Evolutionary conservation across 1,140 invertebrate species (phyloP).

Genomic region (Tetramorium simillimum): DNA sequence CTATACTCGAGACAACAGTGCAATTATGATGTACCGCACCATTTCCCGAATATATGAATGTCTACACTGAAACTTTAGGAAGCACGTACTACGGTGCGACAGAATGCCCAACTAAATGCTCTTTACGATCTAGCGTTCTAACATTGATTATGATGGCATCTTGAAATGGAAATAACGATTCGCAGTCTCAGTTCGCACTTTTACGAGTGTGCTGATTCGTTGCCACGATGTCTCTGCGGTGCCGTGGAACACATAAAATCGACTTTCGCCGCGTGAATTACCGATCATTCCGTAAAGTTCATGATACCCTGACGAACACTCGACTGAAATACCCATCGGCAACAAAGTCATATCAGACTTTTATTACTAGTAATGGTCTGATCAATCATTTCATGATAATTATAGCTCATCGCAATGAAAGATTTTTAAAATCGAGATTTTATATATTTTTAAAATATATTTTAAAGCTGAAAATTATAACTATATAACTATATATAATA

Average conservation of each 20-base stretch:
- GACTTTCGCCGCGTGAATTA: constrained; percentile 48
- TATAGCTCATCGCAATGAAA: not conserved
- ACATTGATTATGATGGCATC: constrained; percentile 37
- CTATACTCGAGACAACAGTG: not conserved
- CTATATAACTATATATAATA: not conserved
- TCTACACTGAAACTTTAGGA: constrained; percentile 11
- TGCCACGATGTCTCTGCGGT: not conserved
- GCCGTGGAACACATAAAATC: constrained; percentile 30
- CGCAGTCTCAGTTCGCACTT: constrained; percentile 13
- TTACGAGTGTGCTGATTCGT: constrained; percentile 9
- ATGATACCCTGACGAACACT: constrained; percentile 21
- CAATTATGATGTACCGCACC: not conserved
- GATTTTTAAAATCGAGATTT: not conserved
- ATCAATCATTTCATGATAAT: not conserved
- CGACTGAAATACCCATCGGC: constrained; percentile 38
- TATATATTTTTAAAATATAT: not conserved
- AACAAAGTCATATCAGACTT: constrained; percentile 9
- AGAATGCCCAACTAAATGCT: not conserved
- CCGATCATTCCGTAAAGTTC: constrained; percentile 48
- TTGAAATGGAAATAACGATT: constrained; percentile 22
- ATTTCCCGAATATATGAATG: constrained; percentile 29
- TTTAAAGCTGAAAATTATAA: not conserved
- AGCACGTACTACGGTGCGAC: not conserved
- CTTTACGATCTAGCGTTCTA: constrained; percentile 19
- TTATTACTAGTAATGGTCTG: not conserved